Base-by-base conservation (phyloP, 2,888 invertebrate genomes). In the Pteria penguin region DNA sequence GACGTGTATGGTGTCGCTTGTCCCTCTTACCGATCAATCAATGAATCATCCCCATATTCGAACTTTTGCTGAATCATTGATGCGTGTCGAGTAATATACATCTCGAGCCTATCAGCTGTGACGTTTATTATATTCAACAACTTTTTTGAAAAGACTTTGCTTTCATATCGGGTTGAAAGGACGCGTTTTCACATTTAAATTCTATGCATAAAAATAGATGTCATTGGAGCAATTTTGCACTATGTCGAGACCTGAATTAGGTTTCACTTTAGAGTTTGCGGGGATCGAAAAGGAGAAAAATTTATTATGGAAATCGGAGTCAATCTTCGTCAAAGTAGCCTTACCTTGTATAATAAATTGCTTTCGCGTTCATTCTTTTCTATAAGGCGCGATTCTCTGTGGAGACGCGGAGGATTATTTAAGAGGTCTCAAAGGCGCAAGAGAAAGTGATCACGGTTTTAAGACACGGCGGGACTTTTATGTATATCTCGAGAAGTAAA, bases 1-100 rank as follows among this genome's bases (percentile, higher is more conserved):
- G 61, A 61, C 11, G 26, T 22, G 18, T 31, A 62, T 54, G 68
- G 54, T 73, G 74, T 69, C 74, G 52, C 55, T 45, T 58, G 67
- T 67, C 57, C 68, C 63, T 74, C 60, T 24, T 63, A 63, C 71
- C 66, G 72, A 81, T 77, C 76, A 81, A 75, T 76, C 81, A 71
- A 75, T 79, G 77, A 76, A 75, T 81, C 81, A 78, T 74, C 75
- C 69, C 52, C 26, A 72, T 58, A 33, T 68, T 55, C n/a, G n/a
- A 68, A 55, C 68, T 60, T 60, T 22, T 60, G 27, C 60, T 27
- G 27, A 27, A 29, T 68, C 68, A 68, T 33, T 57, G 57, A 68
- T 32, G 68, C 68, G 32, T 68, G 68, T 57, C 68, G 31, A 57
- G 33, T 24, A 31, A 57, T 68, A 57, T 68, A 68, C 55, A 55